Conservation (phyloP, 2,113 vertebrate species). For the Rhinogobius similis region DNA sequence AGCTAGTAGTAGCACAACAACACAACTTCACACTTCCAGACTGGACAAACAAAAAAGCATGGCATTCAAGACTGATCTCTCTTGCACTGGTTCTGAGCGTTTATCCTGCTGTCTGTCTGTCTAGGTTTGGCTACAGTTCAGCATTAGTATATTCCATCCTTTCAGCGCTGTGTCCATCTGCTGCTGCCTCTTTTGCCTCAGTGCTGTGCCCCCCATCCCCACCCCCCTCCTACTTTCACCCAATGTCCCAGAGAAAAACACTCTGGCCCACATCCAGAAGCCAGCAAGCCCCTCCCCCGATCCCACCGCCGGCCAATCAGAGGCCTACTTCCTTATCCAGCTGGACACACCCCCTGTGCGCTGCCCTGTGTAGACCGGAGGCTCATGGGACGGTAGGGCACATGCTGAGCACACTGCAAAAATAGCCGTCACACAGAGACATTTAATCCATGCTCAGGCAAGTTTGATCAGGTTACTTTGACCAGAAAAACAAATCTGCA, state of each 20-base stretch:
- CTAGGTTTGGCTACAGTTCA: background rate
- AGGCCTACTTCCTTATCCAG: constrained; percentile 64
- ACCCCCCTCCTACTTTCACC: constrained; percentile 12
- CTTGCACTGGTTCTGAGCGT: constrained; percentile 22
- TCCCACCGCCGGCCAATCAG: constrained; percentile 53
- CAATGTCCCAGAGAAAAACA: constrained; percentile 55
- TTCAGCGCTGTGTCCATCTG: constrained; percentile 54
- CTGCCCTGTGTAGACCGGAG: constrained; percentile 36
- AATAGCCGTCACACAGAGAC: constrained; percentile 21
- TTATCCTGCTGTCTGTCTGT: constrained; percentile 15
- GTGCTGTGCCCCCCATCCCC: background rate
- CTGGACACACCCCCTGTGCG: constrained; percentile 24
- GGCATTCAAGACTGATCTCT: constrained; percentile 28
- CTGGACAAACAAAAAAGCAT: constrained; percentile 11
- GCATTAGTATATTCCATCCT: constrained; percentile 34
- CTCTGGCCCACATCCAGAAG: constrained; percentile 25
- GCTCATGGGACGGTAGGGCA: constrained; percentile 56
- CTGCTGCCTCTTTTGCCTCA: constrained; percentile 38
- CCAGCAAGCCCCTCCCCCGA: constrained; percentile 11
- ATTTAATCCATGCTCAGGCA: constrained; percentile 3
- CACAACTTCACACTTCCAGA: constrained; percentile 12
- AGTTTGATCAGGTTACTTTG: background rate
- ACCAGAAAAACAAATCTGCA: background rate
- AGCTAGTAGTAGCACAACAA: background rate
- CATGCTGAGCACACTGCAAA: constrained; percentile 25